phyloP scores from a whole-genome alignment of 2,888 invertebrate species.

The Hermodice carunculata region DNA sequence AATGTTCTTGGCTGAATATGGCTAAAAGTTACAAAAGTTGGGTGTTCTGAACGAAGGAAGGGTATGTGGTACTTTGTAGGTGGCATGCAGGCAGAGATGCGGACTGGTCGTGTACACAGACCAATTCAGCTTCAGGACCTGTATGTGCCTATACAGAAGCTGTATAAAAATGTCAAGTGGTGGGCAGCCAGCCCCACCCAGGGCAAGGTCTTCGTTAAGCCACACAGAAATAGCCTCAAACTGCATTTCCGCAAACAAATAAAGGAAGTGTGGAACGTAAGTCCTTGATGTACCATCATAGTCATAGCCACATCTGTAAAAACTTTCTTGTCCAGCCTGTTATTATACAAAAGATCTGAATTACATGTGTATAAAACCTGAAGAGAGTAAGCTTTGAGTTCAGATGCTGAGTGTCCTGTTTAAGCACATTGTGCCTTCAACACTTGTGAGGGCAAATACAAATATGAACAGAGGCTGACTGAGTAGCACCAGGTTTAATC shows the following conservation, averaged over 20 bases:
- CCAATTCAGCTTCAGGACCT: slow-evolving; percentile 45
- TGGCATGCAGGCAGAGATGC: slow-evolving; percentile 47
- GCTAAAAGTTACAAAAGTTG: too few relatives aligned
- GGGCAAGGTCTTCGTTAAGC: slow-evolving; percentile 45
- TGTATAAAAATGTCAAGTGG: slow-evolving; percentile 58
- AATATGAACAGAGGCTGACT: too few relatives aligned
- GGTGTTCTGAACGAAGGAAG: too few relatives aligned
- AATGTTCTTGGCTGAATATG: too few relatives aligned
- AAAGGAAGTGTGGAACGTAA: slow-evolving; percentile 55
- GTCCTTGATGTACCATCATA: too few relatives aligned
- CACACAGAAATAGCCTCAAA: slow-evolving; percentile 48
- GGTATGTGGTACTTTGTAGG: slow-evolving; percentile 43
- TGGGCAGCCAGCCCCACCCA: slow-evolving; percentile 48
- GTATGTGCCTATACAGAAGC: slow-evolving; percentile 50
- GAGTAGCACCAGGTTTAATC: too few relatives aligned
- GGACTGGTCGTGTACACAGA: slow-evolving; percentile 42
- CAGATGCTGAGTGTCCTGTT: too few relatives aligned
- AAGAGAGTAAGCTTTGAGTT: too few relatives aligned
- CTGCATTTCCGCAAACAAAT: slow-evolving; percentile 56
- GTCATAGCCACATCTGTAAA: not conserved
- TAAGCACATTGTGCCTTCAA: too few relatives aligned
- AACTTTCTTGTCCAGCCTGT: not conserved
- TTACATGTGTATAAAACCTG: too few relatives aligned
- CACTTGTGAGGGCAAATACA: too few relatives aligned
- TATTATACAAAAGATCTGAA: slow-evolving; percentile 13